Conservation (phyloP, 2,888 invertebrate genomes). For the Lysandra bellargus region DNA sequence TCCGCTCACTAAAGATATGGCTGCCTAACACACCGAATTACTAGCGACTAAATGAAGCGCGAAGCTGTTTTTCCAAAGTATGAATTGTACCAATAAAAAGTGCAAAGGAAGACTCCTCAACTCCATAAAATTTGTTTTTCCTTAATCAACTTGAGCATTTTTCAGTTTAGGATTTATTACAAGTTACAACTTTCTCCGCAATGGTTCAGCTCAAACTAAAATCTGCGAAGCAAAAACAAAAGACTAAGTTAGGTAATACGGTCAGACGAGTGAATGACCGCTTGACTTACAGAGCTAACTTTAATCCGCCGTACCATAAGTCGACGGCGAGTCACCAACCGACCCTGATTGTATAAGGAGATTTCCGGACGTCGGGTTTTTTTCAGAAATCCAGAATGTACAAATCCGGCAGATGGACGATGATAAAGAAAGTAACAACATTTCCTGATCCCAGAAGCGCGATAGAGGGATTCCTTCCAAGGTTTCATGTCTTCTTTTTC, state of each 20-base stretch:
- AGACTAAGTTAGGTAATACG: background rate
- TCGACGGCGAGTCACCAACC: background rate
- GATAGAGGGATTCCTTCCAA: background rate
- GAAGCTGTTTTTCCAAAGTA: background rate
- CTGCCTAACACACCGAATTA: background rate
- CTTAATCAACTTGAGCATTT: background rate
- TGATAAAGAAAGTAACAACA: background rate
- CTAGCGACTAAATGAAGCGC: background rate
- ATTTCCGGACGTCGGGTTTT: slow-evolving; percentile 16
- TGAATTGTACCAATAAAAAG: background rate
- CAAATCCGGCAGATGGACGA: background rate
- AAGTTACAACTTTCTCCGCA: background rate
- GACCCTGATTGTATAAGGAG: slow-evolving; percentile 25
- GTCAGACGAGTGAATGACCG: slow-evolving; percentile 24
- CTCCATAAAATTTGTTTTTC: background rate
- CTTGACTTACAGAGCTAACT: background rate
- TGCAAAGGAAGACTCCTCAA: background rate
- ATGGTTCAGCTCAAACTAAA: background rate
- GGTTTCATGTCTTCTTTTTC: background rate
- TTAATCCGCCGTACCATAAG: slow-evolving; percentile 26
- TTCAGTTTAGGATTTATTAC: background rate
- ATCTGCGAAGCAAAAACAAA: background rate
- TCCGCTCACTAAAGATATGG: background rate
- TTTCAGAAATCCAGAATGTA: slow-evolving; percentile 4
- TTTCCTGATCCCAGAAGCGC: background rate